Conservation (phyloP, 2,113 vertebrate genomes). For the Micromys minutus region DNA sequence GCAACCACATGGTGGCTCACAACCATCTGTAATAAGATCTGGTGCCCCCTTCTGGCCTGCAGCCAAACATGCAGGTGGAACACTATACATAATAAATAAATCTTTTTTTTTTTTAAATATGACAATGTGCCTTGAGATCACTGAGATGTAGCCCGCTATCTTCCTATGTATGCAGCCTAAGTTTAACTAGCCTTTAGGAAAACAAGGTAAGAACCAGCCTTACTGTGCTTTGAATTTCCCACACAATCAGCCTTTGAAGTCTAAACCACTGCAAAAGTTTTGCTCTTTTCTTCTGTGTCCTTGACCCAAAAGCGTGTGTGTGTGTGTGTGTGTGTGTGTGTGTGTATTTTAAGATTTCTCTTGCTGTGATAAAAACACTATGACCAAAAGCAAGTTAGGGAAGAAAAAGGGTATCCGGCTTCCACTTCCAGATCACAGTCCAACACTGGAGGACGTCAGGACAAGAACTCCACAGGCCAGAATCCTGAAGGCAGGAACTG, state of each 20-base stretch:
- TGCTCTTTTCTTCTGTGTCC: not conserved
- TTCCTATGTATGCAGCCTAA: not conserved
- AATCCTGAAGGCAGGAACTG: too few species aligned
- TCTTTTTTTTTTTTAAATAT: too few species aligned
- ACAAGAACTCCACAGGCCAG: too few species aligned
- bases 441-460: too few species aligned
- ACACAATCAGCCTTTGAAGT: not conserved
- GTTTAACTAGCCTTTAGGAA: not conserved
- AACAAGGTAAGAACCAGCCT: not conserved
- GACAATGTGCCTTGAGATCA: not conserved
- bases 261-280: not conserved
- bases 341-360: not conserved
- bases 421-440: too few species aligned
- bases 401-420: too few species aligned
- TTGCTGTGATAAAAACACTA: not conserved
- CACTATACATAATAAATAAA: too few species aligned
- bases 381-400: too few species aligned
- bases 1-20: too few species aligned
- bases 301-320: not conserved
- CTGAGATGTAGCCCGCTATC: not conserved
- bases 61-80: too few species aligned
- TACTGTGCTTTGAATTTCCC: not conserved
- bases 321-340: not conserved
- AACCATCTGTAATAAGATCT: too few species aligned
- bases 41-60: too few species aligned